Percentiles rank a stretch among this genome's conserved stretches.
Evolutionary conservation across 2,888 invertebrate species (phyloP).

Genomic region (Zootermopsis nevadensis): DNA sequence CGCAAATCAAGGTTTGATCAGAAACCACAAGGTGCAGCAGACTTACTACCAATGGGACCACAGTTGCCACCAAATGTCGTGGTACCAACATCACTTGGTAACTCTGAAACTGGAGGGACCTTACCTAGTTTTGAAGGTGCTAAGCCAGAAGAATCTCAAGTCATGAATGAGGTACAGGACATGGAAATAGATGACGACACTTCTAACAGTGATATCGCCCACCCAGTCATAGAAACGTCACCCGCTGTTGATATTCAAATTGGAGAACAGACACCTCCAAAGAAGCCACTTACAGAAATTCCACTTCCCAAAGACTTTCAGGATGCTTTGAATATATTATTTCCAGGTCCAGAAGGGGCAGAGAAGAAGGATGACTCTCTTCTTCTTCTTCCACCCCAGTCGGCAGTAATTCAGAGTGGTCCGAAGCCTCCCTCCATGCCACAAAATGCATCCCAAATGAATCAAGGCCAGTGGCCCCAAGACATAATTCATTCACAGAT

Average conservation of each 20-base stretch:
- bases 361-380: slow-evolving; percentile 29
- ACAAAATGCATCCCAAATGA: neutral
- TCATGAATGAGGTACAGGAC: slow-evolving; percentile 53
- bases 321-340: slow-evolving; percentile 75
- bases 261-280: slow-evolving; percentile 57
- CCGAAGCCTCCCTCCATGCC: slow-evolving; percentile 25
- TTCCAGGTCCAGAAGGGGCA: slow-evolving; percentile 66
- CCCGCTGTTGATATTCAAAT: slow-evolving; percentile 61
- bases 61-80: slow-evolving; percentile 20
- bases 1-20: slow-evolving; percentile 23
- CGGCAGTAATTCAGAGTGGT: slow-evolving; percentile 35
- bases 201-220: slow-evolving; percentile 58
- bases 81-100: slow-evolving; percentile 10
- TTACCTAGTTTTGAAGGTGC: neutral
- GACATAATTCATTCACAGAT: slow-evolving; percentile 34
- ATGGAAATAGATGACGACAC: slow-evolving; percentile 58
- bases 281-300: slow-evolving; percentile 59
- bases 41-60: slow-evolving; percentile 23
- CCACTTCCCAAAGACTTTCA: slow-evolving; percentile 74
- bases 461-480: slow-evolving; percentile 3
- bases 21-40: neutral
- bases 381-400: neutral
- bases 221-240: slow-evolving; percentile 60
- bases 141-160: slow-evolving; percentile 6
- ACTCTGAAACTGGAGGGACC: neutral